A percentile compares a stretch with the other conserved stretches of the same genome.
Conservation (phyloP, 2,797 vertebrate species). For the Squalus acanthias region DNA sequence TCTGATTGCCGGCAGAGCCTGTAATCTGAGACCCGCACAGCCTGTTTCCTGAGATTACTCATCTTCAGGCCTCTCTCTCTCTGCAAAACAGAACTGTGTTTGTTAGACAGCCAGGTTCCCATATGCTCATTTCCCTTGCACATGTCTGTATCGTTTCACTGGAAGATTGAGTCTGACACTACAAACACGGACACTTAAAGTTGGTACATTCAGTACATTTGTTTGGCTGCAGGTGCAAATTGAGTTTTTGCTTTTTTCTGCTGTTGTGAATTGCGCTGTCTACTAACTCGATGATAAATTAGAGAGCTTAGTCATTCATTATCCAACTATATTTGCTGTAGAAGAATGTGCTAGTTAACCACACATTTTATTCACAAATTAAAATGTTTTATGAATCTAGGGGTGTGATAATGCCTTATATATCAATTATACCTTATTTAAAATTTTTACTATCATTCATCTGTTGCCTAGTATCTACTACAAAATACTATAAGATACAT, state of each 20-base stretch:
- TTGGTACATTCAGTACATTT: neutral
- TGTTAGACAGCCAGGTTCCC: slow-evolving; percentile 35
- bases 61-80: slow-evolving; percentile 23
- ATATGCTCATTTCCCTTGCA: slow-evolving; percentile 34
- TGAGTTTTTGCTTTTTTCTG: slow-evolving; percentile 19
- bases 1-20: slow-evolving; percentile 35
- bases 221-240: slow-evolving; percentile 36
- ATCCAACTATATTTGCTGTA: neutral
- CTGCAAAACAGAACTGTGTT: slow-evolving; percentile 23
- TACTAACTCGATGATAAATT: neutral
- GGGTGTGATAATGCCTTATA: neutral
- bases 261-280: slow-evolving; percentile 8
- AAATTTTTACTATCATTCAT: neutral
- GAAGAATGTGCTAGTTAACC: neutral
- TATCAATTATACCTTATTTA: neutral
- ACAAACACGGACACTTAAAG: slow-evolving; percentile 26
- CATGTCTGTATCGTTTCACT: slow-evolving; percentile 36
- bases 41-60: slow-evolving; percentile 38
- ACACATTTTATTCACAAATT: neutral
- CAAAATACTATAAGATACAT: neutral
- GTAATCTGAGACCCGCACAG: slow-evolving; percentile 35
- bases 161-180: slow-evolving; percentile 25
- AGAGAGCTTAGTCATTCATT: slow-evolving; percentile 12
- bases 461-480: neutral
- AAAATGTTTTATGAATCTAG: neutral